Percentiles rank a stretch among this genome's conserved stretches.
Conservation (phyloP, 2,113 vertebrate species). For the Osmerus mordax region DNA sequence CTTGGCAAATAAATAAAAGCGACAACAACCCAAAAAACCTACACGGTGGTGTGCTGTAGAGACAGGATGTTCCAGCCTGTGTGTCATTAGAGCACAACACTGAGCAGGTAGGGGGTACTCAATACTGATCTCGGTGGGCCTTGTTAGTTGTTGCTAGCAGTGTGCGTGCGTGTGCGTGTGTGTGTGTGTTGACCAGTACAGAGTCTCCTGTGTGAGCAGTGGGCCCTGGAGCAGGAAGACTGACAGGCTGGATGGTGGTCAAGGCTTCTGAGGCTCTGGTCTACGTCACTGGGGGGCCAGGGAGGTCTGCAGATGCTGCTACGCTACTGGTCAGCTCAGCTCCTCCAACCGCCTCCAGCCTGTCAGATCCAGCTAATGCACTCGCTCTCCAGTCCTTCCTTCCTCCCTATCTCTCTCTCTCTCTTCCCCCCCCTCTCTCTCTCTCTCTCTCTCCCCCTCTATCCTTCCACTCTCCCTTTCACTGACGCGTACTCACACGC, state of each 20-base stretch:
- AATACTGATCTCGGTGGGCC: background rate
- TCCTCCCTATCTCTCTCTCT: constrained; percentile 38
- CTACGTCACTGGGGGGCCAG: constrained; percentile 45
- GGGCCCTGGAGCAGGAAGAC: background rate
- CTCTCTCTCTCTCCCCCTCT: constrained; percentile 21
- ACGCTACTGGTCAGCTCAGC: constrained; percentile 54
- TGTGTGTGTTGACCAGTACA: background rate
- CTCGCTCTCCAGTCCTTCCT: constrained; percentile 53
- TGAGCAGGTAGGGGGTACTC: background rate
- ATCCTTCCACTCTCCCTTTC: constrained; percentile 50
- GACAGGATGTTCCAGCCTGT: background rate
- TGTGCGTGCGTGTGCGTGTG: too few species aligned
- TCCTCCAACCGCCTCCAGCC: constrained; percentile 66
- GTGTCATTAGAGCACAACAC: background rate
- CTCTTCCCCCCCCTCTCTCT: constrained; percentile 41
- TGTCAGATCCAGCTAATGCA: constrained; percentile 68
- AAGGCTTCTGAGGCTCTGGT: constrained; percentile 29
- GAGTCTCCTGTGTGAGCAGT: background rate
- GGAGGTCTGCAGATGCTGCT: constrained; percentile 52
- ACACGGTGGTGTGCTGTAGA: background rate
- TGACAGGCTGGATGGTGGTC: constrained; percentile 7
- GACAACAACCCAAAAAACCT: too few species aligned
- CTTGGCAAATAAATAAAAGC: background rate
- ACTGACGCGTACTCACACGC: constrained; percentile 47
- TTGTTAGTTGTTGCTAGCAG: background rate